phyloP scores from a whole-genome alignment of 2,888 invertebrate species.

The Pyrrhosoma nymphula region DNA sequence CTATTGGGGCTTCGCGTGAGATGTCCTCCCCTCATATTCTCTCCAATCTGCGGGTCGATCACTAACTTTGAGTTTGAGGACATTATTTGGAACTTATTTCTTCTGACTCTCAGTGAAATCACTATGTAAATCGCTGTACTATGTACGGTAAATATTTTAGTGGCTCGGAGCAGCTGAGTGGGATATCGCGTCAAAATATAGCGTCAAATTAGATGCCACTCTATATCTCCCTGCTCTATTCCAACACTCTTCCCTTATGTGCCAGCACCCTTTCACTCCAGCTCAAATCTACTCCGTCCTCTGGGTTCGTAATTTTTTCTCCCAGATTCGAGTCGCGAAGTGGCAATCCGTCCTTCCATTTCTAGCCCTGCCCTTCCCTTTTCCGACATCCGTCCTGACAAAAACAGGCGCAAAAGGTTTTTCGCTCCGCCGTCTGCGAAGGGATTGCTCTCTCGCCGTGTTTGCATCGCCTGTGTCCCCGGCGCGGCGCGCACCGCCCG shows the following conservation, averaged over 20 bases:
- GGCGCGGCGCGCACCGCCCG: neutral
- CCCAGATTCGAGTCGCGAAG: constrained; percentile 32
- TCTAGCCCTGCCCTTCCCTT: neutral
- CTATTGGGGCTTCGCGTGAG: too few relatives aligned
- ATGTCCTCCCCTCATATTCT: too few relatives aligned
- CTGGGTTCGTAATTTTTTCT: constrained; percentile 40
- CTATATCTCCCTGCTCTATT: neutral
- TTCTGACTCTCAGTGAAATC: too few relatives aligned
- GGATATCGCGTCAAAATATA: neutral
- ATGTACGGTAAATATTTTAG: neutral
- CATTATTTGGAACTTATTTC: too few relatives aligned
- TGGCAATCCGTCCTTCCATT: constrained; percentile 53
- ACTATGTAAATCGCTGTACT: too few relatives aligned
- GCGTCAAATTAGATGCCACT: neutral
- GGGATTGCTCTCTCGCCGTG: neutral
- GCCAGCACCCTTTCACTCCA: neutral
- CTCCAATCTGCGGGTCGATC: too few relatives aligned
- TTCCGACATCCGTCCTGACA: neutral
- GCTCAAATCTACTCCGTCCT: neutral
- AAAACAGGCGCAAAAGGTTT: neutral
- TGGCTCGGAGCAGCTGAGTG: neutral
- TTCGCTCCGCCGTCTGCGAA: neutral
- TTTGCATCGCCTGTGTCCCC: neutral
- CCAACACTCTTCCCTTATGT: neutral
- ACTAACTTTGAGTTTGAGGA: too few relatives aligned